Evolutionary conservation across 2,113 vertebrate genomes (phyloP).

Genomic region (Hydrochoerus hydrochaeris): DNA sequence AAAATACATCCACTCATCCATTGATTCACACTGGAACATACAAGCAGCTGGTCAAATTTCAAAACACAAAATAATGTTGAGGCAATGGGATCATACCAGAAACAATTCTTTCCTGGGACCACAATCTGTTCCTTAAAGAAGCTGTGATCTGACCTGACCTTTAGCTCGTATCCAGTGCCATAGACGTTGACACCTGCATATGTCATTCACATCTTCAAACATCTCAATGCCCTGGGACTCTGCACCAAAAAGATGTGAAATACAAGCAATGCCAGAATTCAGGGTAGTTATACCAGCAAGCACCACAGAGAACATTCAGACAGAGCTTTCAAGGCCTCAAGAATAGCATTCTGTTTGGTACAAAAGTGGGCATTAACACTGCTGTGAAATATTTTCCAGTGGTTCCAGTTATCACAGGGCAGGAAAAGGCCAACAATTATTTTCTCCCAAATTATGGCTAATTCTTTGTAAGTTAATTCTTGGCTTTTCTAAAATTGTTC

Average conservation of each 20-base stretch:
- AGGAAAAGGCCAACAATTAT: slow-evolving; percentile 65
- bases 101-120: neutral
- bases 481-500: slow-evolving; percentile 72
- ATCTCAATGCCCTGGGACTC: neutral
- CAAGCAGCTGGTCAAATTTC: neutral
- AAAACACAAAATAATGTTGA: neutral
- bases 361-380: slow-evolving; percentile 60
- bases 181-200: slow-evolving; percentile 19
- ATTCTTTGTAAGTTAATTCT: slow-evolving; percentile 64
- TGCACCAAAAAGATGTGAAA: slow-evolving; percentile 2
- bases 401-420: slow-evolving; percentile 64
- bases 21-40: neutral
- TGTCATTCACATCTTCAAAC: slow-evolving; percentile 60
- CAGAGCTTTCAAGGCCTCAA: neutral
- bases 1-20: neutral
- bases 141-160: neutral
- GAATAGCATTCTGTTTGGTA: slow-evolving; percentile 70
- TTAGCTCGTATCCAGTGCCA: neutral
- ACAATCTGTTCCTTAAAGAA: neutral
- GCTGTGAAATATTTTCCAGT: slow-evolving; percentile 51
- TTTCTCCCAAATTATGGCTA: slow-evolving; percentile 63
- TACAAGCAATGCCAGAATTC: neutral
- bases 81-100: neutral
- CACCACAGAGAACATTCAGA: slow-evolving; percentile 65
- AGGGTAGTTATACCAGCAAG: slow-evolving; percentile 64